Evolutionary conservation across 2,113 vertebrate genomes (phyloP).

Genomic region (Mastomys natalensis): DNA sequence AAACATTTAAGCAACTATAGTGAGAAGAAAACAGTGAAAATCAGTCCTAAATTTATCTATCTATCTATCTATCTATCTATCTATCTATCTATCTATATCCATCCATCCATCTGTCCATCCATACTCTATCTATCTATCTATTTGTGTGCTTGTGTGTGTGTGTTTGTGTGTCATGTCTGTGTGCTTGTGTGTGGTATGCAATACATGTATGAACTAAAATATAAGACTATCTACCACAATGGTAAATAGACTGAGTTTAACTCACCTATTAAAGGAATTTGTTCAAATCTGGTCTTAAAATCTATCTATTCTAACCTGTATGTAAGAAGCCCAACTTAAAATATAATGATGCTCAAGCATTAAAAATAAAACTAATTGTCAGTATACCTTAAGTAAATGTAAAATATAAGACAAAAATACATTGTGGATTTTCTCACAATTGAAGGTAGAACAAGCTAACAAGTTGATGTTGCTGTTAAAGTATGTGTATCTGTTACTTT

Average conservation of each 20-base stretch:
- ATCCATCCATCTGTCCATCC: too few species aligned
- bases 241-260: neutral
- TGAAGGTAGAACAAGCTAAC: neutral
- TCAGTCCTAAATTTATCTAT: too few species aligned
- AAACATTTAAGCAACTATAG: neutral
- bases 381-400: neutral
- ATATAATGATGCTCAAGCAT: neutral
- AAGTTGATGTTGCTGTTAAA: neutral
- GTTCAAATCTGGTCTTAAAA: neutral
- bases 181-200: too few species aligned
- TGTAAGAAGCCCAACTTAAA: too few species aligned
- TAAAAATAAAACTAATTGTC: constrained; percentile 1
- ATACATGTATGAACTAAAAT: neutral
- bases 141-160: too few species aligned
- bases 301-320: neutral
- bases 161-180: neutral
- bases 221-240: neutral
- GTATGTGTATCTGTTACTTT: neutral
- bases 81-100: too few species aligned
- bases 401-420: neutral
- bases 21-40: neutral
- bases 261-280: neutral
- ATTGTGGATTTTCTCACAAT: neutral
- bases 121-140: too few species aligned
- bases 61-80: too few species aligned